A percentile compares a stretch with the other conserved stretches of the same genome.
phyloP scores from a whole-genome alignment of 2,888 invertebrate genomes.

The Liopterus haemorrhoidalis region DNA sequence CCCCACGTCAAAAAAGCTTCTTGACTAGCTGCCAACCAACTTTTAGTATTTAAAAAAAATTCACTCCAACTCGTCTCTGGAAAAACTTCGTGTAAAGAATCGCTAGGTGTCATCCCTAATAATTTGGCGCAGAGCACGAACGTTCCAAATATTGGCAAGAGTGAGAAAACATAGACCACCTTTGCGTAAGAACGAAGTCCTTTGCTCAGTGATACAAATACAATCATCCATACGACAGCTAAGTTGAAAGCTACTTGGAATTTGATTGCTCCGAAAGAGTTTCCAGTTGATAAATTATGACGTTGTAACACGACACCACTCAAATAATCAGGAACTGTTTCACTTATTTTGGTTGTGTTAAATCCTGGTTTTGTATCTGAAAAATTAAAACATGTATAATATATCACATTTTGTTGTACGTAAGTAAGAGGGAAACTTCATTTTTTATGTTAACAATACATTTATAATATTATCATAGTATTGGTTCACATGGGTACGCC shows the following conservation, averaged over 20 bases:
- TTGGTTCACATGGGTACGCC: too few species aligned
- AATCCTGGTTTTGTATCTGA: conserved; percentile 35
- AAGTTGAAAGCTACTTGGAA: conserved; percentile 87
- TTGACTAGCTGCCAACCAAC: conserved; percentile 85
- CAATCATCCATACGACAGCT: conserved; percentile 84
- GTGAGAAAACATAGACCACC: conserved; percentile 72
- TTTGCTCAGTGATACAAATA: conserved; percentile 82
- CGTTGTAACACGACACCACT: conserved; percentile 77
- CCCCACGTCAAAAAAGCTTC: conserved; percentile 89
- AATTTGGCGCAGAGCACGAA: conserved; percentile 68
- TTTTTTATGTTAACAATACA: too few species aligned
- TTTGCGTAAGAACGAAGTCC: conserved; percentile 80
- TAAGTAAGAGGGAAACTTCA: too few species aligned
- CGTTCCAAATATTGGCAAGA: conserved; percentile 71
- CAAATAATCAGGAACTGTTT: conserved; percentile 79
- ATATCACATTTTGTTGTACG: too few species aligned
- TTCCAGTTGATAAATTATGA: conserved; percentile 42
- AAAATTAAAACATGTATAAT: conserved; percentile 28
- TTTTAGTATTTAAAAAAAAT: conserved; percentile 77
- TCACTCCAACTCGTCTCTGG: conserved; percentile 77
- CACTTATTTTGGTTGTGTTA: conserved; percentile 55
- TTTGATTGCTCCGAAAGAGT: conserved; percentile 59
- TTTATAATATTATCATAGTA: too few species aligned
- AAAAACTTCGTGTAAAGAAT: conserved; percentile 63
- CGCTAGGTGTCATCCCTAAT: conserved; percentile 64